Evolutionary conservation across 92 coral and sea anemone species (phyloP).

Genomic region (Porites rus): DNA sequence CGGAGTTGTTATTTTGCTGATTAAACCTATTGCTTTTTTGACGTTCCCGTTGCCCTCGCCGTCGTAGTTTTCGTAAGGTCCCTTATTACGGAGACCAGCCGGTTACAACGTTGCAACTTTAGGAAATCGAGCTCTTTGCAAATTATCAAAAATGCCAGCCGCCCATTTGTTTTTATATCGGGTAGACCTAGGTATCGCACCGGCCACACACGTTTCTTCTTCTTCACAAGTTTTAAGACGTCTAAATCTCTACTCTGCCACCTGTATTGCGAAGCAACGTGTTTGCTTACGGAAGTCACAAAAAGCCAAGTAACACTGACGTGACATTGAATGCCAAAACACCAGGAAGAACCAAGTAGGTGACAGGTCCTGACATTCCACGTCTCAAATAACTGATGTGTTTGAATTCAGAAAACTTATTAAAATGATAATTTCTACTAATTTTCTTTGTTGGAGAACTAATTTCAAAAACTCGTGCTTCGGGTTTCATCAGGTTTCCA

Average conservation of each 20-base stretch:
- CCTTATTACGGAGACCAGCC: neutral
- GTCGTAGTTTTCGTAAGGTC: too few relatives aligned
- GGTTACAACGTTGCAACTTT: conserved; percentile 10
- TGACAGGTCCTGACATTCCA: neutral
- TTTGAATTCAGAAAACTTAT: neutral
- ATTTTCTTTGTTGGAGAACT: neutral
- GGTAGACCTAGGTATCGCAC: conserved; percentile 9
- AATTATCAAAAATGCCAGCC: conserved; percentile 11
- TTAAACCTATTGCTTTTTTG: too few relatives aligned
- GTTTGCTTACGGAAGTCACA: too few relatives aligned
- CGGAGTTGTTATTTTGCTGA: too few relatives aligned
- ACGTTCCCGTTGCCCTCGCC: too few relatives aligned
- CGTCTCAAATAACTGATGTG: neutral
- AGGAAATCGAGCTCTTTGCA: neutral
- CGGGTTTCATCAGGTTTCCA: too few relatives aligned
- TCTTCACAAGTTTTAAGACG: neutral
- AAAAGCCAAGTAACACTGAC: neutral
- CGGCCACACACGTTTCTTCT: neutral
- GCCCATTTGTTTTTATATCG: conserved; percentile 22
- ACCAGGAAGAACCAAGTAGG: neutral
- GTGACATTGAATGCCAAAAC: neutral
- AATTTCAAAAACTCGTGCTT: too few relatives aligned
- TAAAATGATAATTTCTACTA: neutral
- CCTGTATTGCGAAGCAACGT: too few relatives aligned
- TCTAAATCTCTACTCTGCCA: neutral